A percentile compares a stretch with the other conserved stretches of the same genome.
Conservation (phyloP, 2,113 vertebrate genomes). For the Epinephelus cyanopodus region DNA sequence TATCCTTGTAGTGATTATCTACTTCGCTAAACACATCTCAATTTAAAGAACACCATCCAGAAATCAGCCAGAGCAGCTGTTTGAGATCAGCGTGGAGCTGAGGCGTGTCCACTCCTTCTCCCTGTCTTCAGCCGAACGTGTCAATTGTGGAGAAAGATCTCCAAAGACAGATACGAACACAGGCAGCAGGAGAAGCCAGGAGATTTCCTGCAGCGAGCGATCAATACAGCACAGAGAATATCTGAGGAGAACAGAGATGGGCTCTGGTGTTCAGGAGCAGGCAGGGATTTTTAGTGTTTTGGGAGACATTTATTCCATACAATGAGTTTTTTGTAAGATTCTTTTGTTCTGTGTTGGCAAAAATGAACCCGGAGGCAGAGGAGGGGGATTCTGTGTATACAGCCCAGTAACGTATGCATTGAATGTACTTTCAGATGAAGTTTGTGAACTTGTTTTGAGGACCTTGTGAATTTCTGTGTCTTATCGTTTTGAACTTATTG, state of each 20-base stretch:
- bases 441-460: constrained; percentile 18
- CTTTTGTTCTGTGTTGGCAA: not conserved
- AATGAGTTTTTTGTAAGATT: not conserved
- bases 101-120: constrained; percentile 25
- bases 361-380: not conserved
- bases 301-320: not conserved
- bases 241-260: constrained; percentile 44
- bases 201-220: constrained; percentile 37
- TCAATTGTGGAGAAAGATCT: constrained; percentile 50
- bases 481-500: too few species aligned
- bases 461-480: not conserved
- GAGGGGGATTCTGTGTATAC: not conserved
- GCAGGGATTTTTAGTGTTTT: constrained; percentile 24
- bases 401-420: not conserved
- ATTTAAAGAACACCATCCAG: constrained; percentile 7
- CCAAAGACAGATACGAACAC: constrained; percentile 23
- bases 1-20: not conserved
- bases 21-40: constrained; percentile 44
- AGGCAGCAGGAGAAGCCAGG: constrained; percentile 25
- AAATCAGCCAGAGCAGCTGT: constrained; percentile 22
- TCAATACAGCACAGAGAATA: constrained; percentile 63
- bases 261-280: constrained; percentile 31
- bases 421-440: constrained; percentile 18
- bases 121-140: constrained; percentile 41
- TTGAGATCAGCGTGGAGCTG: constrained; percentile 15